phyloP scores from a whole-genome alignment of 2,113 vertebrate genomes.

The Melanerpes aurifrons region DNA sequence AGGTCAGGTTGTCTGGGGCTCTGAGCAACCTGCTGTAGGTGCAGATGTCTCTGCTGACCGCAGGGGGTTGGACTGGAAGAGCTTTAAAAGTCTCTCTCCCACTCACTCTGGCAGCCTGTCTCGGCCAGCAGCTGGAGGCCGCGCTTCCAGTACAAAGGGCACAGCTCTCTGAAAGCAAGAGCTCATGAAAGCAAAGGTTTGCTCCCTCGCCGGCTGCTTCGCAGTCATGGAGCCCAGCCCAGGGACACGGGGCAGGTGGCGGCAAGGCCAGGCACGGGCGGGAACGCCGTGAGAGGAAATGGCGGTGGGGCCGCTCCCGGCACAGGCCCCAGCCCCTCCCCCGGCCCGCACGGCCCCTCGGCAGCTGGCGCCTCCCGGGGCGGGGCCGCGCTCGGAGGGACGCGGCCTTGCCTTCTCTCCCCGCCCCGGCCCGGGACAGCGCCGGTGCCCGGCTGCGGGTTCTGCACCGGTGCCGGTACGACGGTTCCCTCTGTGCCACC shows the following conservation, averaged over 20 bases:
- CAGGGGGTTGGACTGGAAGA: too few relatives aligned
- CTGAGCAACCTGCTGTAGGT: too few relatives aligned
- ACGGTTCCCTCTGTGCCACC: neutral
- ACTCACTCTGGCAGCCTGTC: neutral
- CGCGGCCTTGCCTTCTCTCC: neutral
- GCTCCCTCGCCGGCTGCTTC: too few relatives aligned
- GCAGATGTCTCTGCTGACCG: too few relatives aligned
- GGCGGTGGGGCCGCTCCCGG: neutral
- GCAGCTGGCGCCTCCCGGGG: neutral
- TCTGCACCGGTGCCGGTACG: too few relatives aligned
- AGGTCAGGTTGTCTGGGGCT: too few relatives aligned
- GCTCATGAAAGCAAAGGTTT: fast-evolving
- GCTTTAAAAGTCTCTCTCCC: too few relatives aligned
- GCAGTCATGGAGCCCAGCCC: too few relatives aligned
- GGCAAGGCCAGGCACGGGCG: neutral
- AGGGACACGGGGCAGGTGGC: too few relatives aligned
- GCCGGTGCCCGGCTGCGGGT: neutral
- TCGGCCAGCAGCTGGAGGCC: neutral
- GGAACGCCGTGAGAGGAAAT: neutral
- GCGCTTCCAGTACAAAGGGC: too few relatives aligned
- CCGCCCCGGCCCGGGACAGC: neutral
- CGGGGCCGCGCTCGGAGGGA: neutral
- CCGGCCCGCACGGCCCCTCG: neutral
- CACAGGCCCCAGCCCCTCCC: neutral
- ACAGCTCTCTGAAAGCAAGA: fast-evolving